Evolutionary conservation across 53 echinoderm and acorn worm genomes (phyloP), one percentile per base, ranked within the genome.

Genomic region (Holothuria leucospilota): DNA sequence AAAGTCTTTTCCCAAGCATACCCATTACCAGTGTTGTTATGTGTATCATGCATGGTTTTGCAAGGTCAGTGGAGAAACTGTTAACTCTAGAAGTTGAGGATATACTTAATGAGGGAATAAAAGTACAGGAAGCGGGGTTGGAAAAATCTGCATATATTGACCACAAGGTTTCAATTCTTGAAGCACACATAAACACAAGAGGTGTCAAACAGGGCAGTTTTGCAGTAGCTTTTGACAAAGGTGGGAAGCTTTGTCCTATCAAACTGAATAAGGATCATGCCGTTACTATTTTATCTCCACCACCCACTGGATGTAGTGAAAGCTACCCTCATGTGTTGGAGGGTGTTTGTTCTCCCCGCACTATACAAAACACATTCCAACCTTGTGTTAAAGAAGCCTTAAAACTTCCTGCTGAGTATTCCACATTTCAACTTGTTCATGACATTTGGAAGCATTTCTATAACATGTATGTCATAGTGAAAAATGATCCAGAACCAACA

Each of bases 21-120:
- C 95, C 92, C 13, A 56, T 92, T 25, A 38, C 29, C 14, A 64
- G 85, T 29, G 82, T 78, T 75, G 75, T 92, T 3, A 85, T 87
- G 60, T 87, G 90, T 39, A 71, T 85, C 0, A 67, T 94, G 60
- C 94, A 92, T 90, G 92, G 90, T 7, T 64, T 91, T 30, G 81
- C 92, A 71, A 66, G 92, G 28, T 39, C 83, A 59, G 88, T 90
- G 13, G 92, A 95, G 85, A 90, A 88, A 46, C 67, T 92, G 13
- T 58, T 95, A 20, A 85, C 49, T 38, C 82, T 93, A 20, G 90
- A 77, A 66, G 80, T 93, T 14, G 67, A 68, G 66, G 82, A 89
- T 34, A 86, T 89, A 14, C 63, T 77, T 62, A 77, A 68, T 7
- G 59, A n/a, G n/a, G n/a, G n/a, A n/a, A n/a, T n/a, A n/a, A n/a